These are phyloP conservation scores for Amblyraja radiata DNA, from an alignment of 2,797 vertebrate genomes.

Conservation along the genomic window DNA sequence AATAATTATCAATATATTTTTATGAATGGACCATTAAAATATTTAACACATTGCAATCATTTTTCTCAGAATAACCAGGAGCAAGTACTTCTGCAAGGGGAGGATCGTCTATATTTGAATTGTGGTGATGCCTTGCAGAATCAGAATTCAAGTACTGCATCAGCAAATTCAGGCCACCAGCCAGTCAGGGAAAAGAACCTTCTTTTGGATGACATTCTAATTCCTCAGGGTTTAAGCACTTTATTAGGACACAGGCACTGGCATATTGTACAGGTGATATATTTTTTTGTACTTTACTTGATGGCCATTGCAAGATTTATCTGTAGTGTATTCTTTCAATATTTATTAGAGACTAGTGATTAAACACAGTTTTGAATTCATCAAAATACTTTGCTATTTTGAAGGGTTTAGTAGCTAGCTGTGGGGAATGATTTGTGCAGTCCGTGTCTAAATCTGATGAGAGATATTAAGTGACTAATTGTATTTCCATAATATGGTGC, in stretches of 20 bases:
- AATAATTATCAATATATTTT: neutral
- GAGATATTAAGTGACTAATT: neutral
- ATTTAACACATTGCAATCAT: neutral
- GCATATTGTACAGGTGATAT: slow-evolving; percentile 89
- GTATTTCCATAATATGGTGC: neutral
- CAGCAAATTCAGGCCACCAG: slow-evolving; percentile 54
- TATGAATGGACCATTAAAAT: neutral
- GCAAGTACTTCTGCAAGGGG: slow-evolving; percentile 91
- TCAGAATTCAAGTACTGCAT: slow-evolving; percentile 63
- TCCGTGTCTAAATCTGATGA: neutral
- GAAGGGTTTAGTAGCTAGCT: neutral
- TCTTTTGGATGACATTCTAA: slow-evolving; percentile 61
- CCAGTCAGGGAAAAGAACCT: slow-evolving; percentile 60
- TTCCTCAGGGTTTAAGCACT: slow-evolving; percentile 97
- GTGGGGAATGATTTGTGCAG: neutral
- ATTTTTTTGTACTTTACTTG: neutral
- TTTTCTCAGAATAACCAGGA: slow-evolving; percentile 86
- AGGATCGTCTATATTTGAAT: slow-evolving; percentile 93
- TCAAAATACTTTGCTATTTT: neutral
- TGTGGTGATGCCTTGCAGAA: slow-evolving; percentile 83
- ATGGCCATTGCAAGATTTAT: neutral
- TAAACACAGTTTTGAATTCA: neutral
- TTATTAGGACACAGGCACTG: slow-evolving; percentile 98
- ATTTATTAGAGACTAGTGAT: neutral
- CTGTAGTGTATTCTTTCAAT: neutral